A percentile compares a stretch with the other conserved stretches of the same genome.
Evolutionary conservation across 2,797 vertebrate genomes (phyloP).

Genomic region (Chiloscyllium punctatum): DNA sequence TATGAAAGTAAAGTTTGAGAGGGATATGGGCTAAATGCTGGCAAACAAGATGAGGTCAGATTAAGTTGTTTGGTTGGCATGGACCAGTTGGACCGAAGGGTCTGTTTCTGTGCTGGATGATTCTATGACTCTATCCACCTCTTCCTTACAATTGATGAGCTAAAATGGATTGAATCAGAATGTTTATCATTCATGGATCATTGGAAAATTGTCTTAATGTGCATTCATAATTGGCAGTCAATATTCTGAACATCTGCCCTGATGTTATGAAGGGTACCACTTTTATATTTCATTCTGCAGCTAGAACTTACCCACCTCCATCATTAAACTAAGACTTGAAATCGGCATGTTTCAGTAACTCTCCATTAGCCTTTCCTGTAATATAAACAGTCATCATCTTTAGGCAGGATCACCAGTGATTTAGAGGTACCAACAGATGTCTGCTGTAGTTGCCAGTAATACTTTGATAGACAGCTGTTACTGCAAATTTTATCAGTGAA

Average conservation of each 20-base stretch:
- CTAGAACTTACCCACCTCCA: not conserved
- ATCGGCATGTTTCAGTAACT: not conserved
- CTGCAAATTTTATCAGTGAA: conserved; percentile 24
- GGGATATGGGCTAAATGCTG: too few relatives aligned
- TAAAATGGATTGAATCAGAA: not conserved
- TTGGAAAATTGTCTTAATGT: not conserved
- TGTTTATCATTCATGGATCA: not conserved
- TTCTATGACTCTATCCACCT: too few relatives aligned
- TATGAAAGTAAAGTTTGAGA: too few relatives aligned
- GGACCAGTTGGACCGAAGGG: too few relatives aligned
- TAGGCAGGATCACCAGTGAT: conserved; percentile 26
- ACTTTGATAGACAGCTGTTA: conserved; percentile 18
- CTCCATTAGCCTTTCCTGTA: not conserved
- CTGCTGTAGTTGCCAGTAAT: conserved; percentile 18
- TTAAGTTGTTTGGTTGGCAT: too few relatives aligned
- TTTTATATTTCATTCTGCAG: not conserved
- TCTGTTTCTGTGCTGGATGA: too few relatives aligned
- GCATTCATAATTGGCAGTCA: not conserved
- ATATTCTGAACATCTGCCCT: conserved; percentile 15
- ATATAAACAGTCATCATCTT: conserved; percentile 25
- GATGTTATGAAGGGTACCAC: not conserved
- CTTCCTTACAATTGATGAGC: not conserved
- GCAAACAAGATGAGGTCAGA: too few relatives aligned
- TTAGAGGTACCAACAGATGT: conserved; percentile 32
- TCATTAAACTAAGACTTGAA: conserved; percentile 16